These are phyloP conservation scores for Beroe forskalii DNA, from an alignment of 37 sponge, comb jelly and placozoan genomes.

Conservation along the genomic window DNA sequence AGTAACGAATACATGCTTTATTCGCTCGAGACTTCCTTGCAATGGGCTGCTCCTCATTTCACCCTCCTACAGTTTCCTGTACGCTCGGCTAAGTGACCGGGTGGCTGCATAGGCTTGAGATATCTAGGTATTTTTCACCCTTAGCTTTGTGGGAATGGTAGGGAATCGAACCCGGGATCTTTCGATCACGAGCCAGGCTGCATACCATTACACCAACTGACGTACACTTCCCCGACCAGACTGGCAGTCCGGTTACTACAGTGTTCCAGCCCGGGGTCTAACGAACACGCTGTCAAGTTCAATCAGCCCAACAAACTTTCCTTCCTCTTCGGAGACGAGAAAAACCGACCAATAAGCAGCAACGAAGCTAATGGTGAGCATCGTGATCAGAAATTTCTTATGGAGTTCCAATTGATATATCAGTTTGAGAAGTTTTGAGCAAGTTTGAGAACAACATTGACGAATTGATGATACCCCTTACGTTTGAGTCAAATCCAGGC, in stretches of 20 bases:
- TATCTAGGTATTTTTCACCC: too few relatives aligned
- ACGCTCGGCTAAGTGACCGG: too few relatives aligned
- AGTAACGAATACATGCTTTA: too few relatives aligned
- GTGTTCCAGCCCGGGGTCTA: constrained; percentile 43
- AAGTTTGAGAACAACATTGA: neutral
- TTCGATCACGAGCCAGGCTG: too few relatives aligned
- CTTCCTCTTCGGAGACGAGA: constrained; percentile 11
- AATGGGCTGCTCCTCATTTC: too few relatives aligned
- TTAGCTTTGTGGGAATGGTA: too few relatives aligned
- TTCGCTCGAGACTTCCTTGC: too few relatives aligned
- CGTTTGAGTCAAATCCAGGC: too few relatives aligned
- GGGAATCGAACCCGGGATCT: too few relatives aligned
- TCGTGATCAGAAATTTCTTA: neutral
- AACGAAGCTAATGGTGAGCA: neutral
- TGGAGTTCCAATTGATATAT: neutral
- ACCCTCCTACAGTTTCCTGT: too few relatives aligned
- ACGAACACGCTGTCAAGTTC: constrained; percentile 2
- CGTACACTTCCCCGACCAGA: neutral
- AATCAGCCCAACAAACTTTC: constrained; percentile 54
- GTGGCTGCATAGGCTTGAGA: too few relatives aligned
- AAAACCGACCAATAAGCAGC: constrained; percentile 39
- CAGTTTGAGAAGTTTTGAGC: neutral
- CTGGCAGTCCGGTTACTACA: constrained; percentile 54
- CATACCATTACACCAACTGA: too few relatives aligned
- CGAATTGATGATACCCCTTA: neutral